These are phyloP conservation scores for Odontophorus gujanensis DNA, from an alignment of 2,113 vertebrate species.

Conservation along the genomic window DNA sequence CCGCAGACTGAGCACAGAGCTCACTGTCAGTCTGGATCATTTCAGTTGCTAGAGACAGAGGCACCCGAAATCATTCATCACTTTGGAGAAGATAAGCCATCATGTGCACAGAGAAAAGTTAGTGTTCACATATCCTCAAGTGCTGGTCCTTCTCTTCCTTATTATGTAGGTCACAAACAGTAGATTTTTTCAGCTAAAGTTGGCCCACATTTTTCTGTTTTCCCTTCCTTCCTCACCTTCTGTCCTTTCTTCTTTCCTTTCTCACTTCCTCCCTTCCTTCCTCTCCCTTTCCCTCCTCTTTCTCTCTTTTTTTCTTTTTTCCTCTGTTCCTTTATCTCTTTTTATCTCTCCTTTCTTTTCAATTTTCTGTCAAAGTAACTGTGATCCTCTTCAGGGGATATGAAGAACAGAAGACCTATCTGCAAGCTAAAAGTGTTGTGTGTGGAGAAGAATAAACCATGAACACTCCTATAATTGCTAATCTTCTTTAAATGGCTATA, in stretches of 20 bases:
- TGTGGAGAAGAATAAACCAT: background rate
- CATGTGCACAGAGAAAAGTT: background rate
- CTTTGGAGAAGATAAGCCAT: background rate
- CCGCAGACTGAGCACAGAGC: rapidly evolving
- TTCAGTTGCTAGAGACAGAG: background rate
- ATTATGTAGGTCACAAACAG: background rate
- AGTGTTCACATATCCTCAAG: rapidly evolving
- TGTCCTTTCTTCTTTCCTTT: background rate
- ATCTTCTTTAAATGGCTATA: background rate
- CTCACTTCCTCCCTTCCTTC: too few species aligned
- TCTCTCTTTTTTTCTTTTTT: rapidly evolving
- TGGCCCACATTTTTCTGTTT: background rate
- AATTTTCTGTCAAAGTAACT: background rate
- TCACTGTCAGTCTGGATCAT: background rate
- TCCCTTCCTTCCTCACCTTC: background rate
- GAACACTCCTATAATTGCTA: background rate
- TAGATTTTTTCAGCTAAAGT: background rate
- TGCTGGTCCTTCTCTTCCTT: background rate
- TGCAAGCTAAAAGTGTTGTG: background rate
- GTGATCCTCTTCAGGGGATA: background rate
- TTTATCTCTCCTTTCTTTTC: background rate
- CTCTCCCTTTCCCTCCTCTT: background rate
- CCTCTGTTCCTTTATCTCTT: too few species aligned
- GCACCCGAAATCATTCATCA: background rate
- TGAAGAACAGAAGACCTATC: background rate